Evolutionary conservation across 2,888 invertebrate genomes (phyloP), one percentile per base, ranked within the genome.

Genomic region (Eilema depressum): DNA sequence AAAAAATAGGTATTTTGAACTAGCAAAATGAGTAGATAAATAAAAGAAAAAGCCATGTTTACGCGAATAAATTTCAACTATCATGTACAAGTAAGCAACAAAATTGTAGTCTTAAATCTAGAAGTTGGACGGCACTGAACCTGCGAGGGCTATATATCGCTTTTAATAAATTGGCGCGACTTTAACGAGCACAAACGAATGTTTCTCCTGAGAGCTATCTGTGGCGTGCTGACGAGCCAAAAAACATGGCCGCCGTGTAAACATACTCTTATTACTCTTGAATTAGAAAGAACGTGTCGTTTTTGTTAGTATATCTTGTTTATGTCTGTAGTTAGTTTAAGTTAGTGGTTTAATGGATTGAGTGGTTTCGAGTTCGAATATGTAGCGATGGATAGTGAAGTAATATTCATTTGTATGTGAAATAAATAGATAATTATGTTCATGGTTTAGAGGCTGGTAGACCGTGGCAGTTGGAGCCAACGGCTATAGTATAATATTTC

Each of bases 151-250:
- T 80, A 83, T 87, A 88, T 83, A 86, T 89, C 82, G 83, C 78
- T 78, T 87, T 81, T 86, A 88, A 89, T 88, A 89, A 89, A 90
- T 86, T 83, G 88, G 80, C 74, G 79, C 76, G 77, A 79, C 79
- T 85, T 83, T 87, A 87, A 88, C 87, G 82, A 86, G 82, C 84
- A 66, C 75, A 74, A 85, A 83, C 85, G 84, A 86, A 89, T 87
- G 88, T 83, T 85, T 68, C 88, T 87, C 89, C 37, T 37, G 89
- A 88, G 90, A 85, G 86, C 83, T 80, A 86, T 88, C 76, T 75
- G 63, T 66, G 73, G 64, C 66, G 66, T 74, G 78, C 76, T 76
- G 73, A 73, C 76, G 73, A 65, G 64, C 75, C 73, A 79, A 79
- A 82, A 78, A 83, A 82, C 75, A 77, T 73, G 62, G 69, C 74